These are phyloP conservation scores for Sipha maydis DNA, from an alignment of 2,888 invertebrate genomes.

Conservation along the genomic window DNA sequence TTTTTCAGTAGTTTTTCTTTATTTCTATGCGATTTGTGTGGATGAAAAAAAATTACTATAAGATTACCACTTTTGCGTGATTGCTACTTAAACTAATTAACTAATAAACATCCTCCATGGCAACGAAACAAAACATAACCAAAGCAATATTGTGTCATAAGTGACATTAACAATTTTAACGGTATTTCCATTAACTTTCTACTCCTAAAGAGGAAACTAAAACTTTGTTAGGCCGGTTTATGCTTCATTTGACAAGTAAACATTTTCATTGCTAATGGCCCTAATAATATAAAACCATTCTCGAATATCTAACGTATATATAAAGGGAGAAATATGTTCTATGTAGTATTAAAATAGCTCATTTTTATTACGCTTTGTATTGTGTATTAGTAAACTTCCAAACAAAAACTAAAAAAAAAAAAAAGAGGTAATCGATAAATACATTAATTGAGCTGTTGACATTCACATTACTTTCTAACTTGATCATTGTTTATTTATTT, in stretches of 20 bases:
- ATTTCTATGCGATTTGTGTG: too few relatives aligned
- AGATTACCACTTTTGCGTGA: not conserved
- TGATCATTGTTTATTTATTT: not conserved
- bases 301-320: not conserved
- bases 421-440: not conserved
- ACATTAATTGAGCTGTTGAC: not conserved
- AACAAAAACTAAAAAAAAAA: not conserved
- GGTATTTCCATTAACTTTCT: conserved; percentile 42
- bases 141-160: conserved; percentile 28
- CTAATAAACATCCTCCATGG: not conserved
- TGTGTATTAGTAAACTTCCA: not conserved
- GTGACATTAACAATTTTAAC: conserved; percentile 31
- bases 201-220: conserved; percentile 47
- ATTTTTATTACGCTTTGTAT: not conserved
- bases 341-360: not conserved
- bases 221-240: conserved; percentile 24
- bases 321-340: not conserved
- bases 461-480: not conserved
- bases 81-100: conserved; percentile 2
- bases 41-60: too few relatives aligned
- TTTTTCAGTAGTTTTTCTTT: too few relatives aligned
- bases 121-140: conserved; percentile 1
- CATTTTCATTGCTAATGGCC: conserved; percentile 13
- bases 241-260: conserved; percentile 25
- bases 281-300: conserved; percentile 7